Conservation (phyloP, 2,888 invertebrate species). For the Macrosiphum euphorbiae region DNA sequence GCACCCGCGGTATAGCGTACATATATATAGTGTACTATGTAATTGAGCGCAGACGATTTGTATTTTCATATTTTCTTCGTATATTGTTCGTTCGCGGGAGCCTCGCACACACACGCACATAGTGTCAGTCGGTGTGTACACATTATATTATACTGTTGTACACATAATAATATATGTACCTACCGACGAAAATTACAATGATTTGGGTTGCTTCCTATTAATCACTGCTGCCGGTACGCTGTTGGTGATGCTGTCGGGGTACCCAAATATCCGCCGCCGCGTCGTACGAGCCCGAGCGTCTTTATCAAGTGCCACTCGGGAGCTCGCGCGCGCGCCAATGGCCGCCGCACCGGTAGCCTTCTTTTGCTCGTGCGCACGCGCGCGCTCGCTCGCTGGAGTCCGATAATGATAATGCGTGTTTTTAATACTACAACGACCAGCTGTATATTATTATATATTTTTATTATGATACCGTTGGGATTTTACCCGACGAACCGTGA, state of each 20-base stretch:
- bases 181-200: slow-evolving; percentile 47
- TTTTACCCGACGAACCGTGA: slow-evolving; percentile 50
- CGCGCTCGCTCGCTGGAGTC: background rate
- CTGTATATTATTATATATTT: background rate
- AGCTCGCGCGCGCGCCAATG: slow-evolving; percentile 17
- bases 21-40: background rate
- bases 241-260: background rate
- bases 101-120: background rate
- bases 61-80: slow-evolving; percentile 30
- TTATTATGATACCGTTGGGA: background rate
- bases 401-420: background rate
- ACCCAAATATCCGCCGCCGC: background rate
- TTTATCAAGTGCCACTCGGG: background rate
- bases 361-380: background rate
- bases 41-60: slow-evolving; percentile 54
- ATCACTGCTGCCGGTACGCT: slow-evolving; percentile 27
- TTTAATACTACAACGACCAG: background rate
- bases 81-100: slow-evolving; percentile 18
- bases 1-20: background rate
- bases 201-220: slow-evolving; percentile 52
- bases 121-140: background rate
- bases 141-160: background rate
- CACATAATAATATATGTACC: background rate
- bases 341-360: background rate
- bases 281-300: background rate